Evolutionary conservation across 2,797 vertebrate species (phyloP).

Genomic region (Rhincodon typus): DNA sequence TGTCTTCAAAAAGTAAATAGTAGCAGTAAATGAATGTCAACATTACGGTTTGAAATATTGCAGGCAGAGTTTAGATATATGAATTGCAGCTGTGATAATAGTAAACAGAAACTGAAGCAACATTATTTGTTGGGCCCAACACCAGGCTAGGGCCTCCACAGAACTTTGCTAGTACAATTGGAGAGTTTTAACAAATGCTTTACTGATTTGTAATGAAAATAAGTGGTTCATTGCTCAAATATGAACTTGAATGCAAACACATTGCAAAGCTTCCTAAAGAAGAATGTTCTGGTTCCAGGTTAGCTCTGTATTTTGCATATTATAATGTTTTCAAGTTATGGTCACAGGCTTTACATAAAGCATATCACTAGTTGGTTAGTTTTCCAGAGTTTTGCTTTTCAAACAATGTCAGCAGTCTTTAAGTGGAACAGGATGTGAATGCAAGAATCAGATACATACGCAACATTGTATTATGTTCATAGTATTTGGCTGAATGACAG

Average conservation of each 20-base stretch:
- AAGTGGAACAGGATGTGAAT: constrained; percentile 28
- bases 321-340: background rate
- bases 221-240: background rate
- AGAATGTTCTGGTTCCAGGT: background rate
- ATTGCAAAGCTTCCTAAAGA: background rate
- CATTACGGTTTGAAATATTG: background rate
- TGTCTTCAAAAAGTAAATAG: constrained; percentile 25
- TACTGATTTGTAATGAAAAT: background rate
- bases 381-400: background rate
- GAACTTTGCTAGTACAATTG: background rate
- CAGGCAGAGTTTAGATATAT: constrained; percentile 20
- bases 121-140: constrained; percentile 11
- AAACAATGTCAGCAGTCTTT: constrained; percentile 25
- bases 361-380: background rate
- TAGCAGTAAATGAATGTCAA: background rate
- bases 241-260: background rate
- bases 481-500: background rate
- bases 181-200: background rate
- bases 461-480: background rate
- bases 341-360: background rate
- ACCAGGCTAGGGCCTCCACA: background rate
- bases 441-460: background rate
- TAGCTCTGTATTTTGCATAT: background rate
- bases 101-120: background rate
- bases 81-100: constrained; percentile 23